Conservation (phyloP, 2,888 invertebrate species). For the Parasteatoda lunata region DNA sequence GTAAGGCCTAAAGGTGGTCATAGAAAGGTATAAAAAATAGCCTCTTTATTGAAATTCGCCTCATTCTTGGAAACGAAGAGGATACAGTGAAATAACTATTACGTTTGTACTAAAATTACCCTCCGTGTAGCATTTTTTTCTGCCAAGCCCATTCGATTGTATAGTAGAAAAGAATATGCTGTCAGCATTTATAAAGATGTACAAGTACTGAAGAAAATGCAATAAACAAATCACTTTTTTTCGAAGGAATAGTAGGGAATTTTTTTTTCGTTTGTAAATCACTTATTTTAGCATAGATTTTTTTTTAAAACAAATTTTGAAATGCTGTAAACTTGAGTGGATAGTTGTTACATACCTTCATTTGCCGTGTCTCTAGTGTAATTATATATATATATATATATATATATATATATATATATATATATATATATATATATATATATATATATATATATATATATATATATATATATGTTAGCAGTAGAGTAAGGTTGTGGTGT, state of each 20-base stretch:
- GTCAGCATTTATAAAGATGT: background rate
- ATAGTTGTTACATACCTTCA: no score
- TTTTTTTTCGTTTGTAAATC: background rate
- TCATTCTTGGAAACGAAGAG: constrained; percentile 55
- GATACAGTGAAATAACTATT: constrained; percentile 46
- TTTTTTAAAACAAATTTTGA: no score
- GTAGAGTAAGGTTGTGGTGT: no score
- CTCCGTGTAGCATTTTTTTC: constrained; percentile 23
- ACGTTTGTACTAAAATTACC: constrained; percentile 49
- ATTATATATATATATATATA: no score
- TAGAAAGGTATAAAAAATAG: constrained; percentile 62
- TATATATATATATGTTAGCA: no score
- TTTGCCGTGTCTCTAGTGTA: no score
- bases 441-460: no score
- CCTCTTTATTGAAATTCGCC: constrained; percentile 61
- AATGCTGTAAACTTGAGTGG: no score
- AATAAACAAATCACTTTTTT: background rate
- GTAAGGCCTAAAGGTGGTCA: constrained; percentile 49
- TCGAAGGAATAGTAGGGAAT: background rate
- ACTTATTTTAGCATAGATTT: no score
- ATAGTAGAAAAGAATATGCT: background rate
- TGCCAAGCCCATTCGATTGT: constrained; percentile 1
- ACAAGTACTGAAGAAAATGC: background rate
- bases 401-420: no score
- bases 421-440: no score